Evolutionary conservation across 1,140 invertebrate genomes (phyloP), one percentile per base, ranked within the genome.

Genomic region (Maniola jurtina): DNA sequence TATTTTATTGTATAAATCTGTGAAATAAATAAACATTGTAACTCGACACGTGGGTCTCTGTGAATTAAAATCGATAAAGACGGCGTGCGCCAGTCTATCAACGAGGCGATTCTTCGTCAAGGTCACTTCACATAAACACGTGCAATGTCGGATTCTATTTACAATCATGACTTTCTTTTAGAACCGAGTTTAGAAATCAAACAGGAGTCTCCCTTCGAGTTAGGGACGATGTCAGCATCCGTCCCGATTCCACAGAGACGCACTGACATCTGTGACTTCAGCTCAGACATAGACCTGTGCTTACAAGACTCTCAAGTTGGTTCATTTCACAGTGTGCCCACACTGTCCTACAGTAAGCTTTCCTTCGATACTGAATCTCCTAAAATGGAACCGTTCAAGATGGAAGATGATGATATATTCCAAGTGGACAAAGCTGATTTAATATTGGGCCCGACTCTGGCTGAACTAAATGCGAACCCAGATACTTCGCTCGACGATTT

Each of bases 331-430:
- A 90, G 86, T 74, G 84, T 89, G 54, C 87, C 88, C 10, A 84
- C 81, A 68, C 83, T 88, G 67, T 81, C 90, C 33, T 92, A 92
- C 75, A 85, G 77, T 59, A 90, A 88, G 60, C 73, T 88, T 55
- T 70, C 80, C 40, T 86, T 83, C 59, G 90, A 92, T 52, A 76
- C 80, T 57, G 86, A 92, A 56, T 75, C 86, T 48, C 80, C 92
- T 54, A 94, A 94, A 90, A 91, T 91, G 58, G 94, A 94, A 74
- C 87, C 93, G 5, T 94, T 95, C 55, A 95, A 94, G 84, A 95
- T 96, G 93, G 96, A 97, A 74, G 96, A 97, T 76, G 96, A 97
- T 81, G 96, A 97, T 80, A 96, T 97, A 71, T 97, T 97, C 81
- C 96, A 97, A 92, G 95, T 97, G 47, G 96, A 97, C 82, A 96